Evolutionary conservation across 1,140 invertebrate species (phyloP).

Genomic region (Matsumurasca onukii): DNA sequence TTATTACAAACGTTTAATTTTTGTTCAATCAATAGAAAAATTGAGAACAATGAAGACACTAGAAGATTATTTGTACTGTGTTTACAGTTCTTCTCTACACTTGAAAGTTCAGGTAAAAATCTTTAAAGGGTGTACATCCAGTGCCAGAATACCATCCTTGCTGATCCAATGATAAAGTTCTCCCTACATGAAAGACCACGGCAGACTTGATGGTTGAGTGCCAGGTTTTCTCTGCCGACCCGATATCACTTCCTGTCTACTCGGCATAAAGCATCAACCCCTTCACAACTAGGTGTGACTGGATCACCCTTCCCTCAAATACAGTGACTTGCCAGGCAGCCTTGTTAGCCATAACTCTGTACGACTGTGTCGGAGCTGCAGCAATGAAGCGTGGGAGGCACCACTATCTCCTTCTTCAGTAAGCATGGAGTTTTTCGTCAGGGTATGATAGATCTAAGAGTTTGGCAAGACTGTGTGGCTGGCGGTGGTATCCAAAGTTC

Average conservation of each 20-base stretch:
- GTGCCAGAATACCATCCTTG: slow-evolving; percentile 86
- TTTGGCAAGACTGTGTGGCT: slow-evolving; percentile 78
- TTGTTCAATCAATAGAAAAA: too few species aligned
- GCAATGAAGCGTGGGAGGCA: slow-evolving; percentile 84
- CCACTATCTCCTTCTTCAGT: slow-evolving; percentile 87
- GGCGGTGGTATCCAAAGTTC: slow-evolving; percentile 64
- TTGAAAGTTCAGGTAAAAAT: slow-evolving; percentile 90
- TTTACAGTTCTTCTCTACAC: slow-evolving; percentile 90
- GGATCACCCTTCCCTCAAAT: slow-evolving; percentile 92
- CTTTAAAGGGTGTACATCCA: slow-evolving; percentile 86
- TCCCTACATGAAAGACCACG: slow-evolving; percentile 77
- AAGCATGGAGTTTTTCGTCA: slow-evolving; percentile 87
- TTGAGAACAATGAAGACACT: slow-evolving; percentile 20
- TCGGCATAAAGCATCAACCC: slow-evolving; percentile 78
- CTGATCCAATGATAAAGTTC: slow-evolving; percentile 88
- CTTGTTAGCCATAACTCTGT: slow-evolving; percentile 87
- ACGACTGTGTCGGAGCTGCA: slow-evolving; percentile 87
- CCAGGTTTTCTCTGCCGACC: slow-evolving; percentile 80
- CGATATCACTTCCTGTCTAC: slow-evolving; percentile 82
- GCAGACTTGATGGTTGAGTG: slow-evolving; percentile 87
- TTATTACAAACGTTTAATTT: too few species aligned
- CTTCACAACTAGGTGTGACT: slow-evolving; percentile 91
- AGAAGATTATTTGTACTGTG: slow-evolving; percentile 78
- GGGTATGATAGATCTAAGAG: slow-evolving; percentile 76
- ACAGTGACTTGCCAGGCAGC: slow-evolving; percentile 90